Evolutionary conservation across 2,113 vertebrate genomes (phyloP).

Genomic region (Parus major): DNA sequence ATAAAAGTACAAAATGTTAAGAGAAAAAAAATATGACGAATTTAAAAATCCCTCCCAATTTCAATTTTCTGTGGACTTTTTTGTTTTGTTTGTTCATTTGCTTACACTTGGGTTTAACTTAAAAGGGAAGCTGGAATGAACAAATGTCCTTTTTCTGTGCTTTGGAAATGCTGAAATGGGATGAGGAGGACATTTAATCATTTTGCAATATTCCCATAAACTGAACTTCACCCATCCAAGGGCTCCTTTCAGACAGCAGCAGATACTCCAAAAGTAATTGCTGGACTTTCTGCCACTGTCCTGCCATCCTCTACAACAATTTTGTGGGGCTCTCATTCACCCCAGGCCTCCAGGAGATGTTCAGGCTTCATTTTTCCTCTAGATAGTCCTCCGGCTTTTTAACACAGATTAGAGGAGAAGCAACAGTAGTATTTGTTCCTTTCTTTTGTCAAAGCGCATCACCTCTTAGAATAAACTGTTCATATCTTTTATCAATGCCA

Average conservation of each 20-base stretch:
- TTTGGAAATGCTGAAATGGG: neutral
- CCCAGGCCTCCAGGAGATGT: neutral
- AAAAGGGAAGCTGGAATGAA: neutral
- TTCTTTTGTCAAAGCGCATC: neutral
- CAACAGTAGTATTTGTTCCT: neutral
- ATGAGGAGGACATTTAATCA: neutral
- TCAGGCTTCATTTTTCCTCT: neutral
- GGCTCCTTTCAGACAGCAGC: neutral
- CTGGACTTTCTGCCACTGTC: neutral
- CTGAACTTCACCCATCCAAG: neutral
- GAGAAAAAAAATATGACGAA: neutral
- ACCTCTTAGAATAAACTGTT: neutral
- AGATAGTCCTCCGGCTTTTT: neutral
- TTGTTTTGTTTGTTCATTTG: neutral
- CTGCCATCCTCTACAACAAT: neutral
- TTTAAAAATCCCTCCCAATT: neutral
- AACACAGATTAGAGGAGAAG: neutral
- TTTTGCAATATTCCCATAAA: neutral
- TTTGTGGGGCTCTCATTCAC: neutral
- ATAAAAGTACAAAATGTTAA: neutral
- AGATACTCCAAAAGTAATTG: neutral
- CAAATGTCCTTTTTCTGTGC: neutral
- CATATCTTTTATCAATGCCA: neutral
- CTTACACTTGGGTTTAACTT: neutral
- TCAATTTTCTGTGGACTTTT: neutral